Conservation (phyloP, 2,888 invertebrate species). For the Heliconius sara region DNA sequence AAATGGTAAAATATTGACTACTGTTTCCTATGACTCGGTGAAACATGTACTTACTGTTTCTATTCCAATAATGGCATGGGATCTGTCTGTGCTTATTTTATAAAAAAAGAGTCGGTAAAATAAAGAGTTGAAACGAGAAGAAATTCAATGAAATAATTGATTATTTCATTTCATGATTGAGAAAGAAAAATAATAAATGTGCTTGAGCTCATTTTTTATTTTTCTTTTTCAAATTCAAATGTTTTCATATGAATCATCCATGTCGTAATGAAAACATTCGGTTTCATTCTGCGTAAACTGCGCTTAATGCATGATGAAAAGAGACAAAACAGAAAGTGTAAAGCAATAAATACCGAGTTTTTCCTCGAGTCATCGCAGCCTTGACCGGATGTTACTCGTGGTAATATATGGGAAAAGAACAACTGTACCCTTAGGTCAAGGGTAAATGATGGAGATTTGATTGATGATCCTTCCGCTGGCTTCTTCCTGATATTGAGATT, state of each 20-base stretch:
- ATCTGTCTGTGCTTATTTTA: background rate
- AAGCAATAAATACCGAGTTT: conserved; percentile 47
- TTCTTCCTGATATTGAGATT: background rate
- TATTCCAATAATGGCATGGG: background rate
- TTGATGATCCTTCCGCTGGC: conserved; percentile 26
- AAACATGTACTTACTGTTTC: background rate
- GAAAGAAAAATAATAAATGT: no score
- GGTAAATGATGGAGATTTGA: conserved; percentile 32
- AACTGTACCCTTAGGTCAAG: conserved; percentile 40
- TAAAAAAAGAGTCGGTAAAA: no score
- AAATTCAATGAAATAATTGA: background rate
- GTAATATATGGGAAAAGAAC: conserved; percentile 64
- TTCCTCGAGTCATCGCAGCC: conserved; percentile 73
- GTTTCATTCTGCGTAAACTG: conserved; percentile 23
- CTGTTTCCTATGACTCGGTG: background rate
- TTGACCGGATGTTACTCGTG: conserved; percentile 69
- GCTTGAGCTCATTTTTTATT: background rate
- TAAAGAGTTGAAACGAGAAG: background rate
- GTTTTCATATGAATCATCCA: background rate
- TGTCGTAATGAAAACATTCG: conserved; percentile 13
- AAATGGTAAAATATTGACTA: background rate
- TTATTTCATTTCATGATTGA: no score
- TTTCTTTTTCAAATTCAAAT: background rate
- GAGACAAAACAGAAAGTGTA: conserved; percentile 48
- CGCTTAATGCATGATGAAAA: conserved; percentile 19